Base-by-base conservation (phyloP, 2,797 vertebrate species). In the Crypturellus tataupa region DNA sequence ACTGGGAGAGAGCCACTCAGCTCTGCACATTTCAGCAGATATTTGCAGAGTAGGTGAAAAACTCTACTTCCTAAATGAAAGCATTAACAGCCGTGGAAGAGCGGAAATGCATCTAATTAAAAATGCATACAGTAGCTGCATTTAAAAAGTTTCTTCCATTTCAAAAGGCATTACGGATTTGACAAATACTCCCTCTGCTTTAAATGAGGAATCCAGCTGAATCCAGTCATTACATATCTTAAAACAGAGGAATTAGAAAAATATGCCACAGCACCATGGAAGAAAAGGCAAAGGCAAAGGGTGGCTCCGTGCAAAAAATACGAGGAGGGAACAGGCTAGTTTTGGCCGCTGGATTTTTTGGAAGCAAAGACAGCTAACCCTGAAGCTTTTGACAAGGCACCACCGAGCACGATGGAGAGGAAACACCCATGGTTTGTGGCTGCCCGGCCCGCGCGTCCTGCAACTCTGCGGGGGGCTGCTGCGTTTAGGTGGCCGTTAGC, bases 21-120 rank as follows among this genome's bases (percentile, higher is more conserved):
- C 84, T 47, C 55, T 80, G 79, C 39, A 75, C 85, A 94, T 94
- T 90, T 87, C 37, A 6, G 91, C 56, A 88, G 85, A 7, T 94
- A 83, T 95, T 95, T 95, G 90, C 81, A 85, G 92, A 90, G 75
- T 3, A 1, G 56, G 40, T 82, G 63, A 90, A 88, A 78, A 93
- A 65, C 73, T 80, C 58, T 62, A 77, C 83, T 91, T 94, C 93
- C 94, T 90, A 68, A 90, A 89, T 5, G 90, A 95, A 94, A 96
- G 85, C n/a, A 0, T 77, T 55, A 90, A 62, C 83, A 80, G 62
- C 24, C 16, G 72, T 40, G 59, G 76, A 40, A 93, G 78, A 93
- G 82, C 6, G 9, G 85, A 88, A 82, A 84, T 1, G 2, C 3
- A 15, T 17, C 46, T 72, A 37, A 96, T 67, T 72, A 59, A 80